phyloP scores from a whole-genome alignment of 2,113 vertebrate species.

The Microtus richardsoni region DNA sequence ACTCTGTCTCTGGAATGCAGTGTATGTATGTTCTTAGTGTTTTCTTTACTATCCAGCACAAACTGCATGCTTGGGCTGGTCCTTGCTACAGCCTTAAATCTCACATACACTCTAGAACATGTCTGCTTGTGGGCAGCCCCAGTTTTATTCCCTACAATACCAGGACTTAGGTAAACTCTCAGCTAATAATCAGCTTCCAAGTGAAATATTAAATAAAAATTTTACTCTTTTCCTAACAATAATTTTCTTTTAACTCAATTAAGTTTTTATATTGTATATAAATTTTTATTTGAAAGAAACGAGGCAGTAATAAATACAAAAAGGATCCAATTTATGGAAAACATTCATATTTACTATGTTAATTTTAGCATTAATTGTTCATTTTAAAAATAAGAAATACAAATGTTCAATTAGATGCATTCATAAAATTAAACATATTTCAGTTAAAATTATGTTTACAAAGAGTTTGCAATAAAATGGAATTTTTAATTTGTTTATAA shows the following conservation, averaged over 20 bases:
- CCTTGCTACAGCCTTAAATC: not conserved
- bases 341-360: not conserved
- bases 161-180: not conserved
- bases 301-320: slow-evolving; percentile 17
- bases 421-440: slow-evolving; percentile 36
- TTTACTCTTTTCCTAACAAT: slow-evolving; percentile 10
- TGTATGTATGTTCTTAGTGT: not conserved
- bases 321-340: not conserved
- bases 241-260: slow-evolving; percentile 14
- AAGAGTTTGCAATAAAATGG: slow-evolving; percentile 39
- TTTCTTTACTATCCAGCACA: not conserved
- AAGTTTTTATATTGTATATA: slow-evolving; percentile 17
- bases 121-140: not conserved
- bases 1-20: not conserved
- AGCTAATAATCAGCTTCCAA: slow-evolving; percentile 1
- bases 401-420: slow-evolving; percentile 27
- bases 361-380: slow-evolving; percentile 27
- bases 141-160: not conserved
- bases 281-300: slow-evolving; percentile 40
- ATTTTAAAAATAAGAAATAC: slow-evolving; percentile 41
- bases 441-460: slow-evolving; percentile 17
- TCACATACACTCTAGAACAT: not conserved
- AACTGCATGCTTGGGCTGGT: not conserved
- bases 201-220: not conserved
- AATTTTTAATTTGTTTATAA: not conserved